These are phyloP conservation scores for Rhagologus leucostigma DNA, from an alignment of 2,113 vertebrate species.

Conservation along the genomic window DNA sequence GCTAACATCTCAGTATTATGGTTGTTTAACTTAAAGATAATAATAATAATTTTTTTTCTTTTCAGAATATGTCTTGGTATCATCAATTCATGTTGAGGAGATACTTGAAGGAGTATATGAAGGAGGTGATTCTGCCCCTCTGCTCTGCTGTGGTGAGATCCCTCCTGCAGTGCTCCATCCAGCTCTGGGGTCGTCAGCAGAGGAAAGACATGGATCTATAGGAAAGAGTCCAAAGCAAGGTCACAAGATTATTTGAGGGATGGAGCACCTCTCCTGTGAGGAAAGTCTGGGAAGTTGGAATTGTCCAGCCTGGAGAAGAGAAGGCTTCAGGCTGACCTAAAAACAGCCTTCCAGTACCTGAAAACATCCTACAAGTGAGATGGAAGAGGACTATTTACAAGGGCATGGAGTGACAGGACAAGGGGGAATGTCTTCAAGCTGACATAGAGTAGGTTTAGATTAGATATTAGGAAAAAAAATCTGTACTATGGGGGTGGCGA, in stretches of 20 bases:
- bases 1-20: neutral
- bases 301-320: neutral
- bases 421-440: neutral
- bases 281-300: neutral
- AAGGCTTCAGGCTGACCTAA: neutral
- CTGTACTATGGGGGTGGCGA: fast-evolving
- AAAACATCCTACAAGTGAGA: neutral
- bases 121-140: neutral
- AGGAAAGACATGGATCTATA: neutral
- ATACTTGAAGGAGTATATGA: neutral
- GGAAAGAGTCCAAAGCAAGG: neutral
- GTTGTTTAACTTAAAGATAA: neutral
- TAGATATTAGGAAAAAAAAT: neutral
- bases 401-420: neutral
- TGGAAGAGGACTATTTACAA: neutral
- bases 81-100: neutral
- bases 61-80: neutral
- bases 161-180: too few species aligned
- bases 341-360: neutral
- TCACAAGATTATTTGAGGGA: neutral
- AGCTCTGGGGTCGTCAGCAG: neutral
- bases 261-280: neutral
- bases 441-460: neutral
- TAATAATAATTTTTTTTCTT: neutral
- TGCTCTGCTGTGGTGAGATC: neutral